Evolutionary conservation across 2,888 invertebrate genomes (phyloP), one percentile per base, ranked within the genome.

Genomic region (Caenorhabditis doughertyi): DNA sequence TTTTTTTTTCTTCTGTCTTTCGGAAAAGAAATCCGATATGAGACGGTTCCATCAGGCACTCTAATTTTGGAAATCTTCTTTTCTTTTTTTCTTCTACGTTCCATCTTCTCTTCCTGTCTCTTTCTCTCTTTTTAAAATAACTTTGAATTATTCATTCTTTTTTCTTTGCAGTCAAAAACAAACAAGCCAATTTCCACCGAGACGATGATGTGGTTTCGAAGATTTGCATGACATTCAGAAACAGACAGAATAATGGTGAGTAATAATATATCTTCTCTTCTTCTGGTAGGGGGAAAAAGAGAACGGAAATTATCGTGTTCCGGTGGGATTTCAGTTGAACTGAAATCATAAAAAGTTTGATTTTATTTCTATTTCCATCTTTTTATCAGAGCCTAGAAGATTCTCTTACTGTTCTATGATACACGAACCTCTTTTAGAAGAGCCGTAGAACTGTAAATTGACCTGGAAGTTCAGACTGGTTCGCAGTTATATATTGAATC

Each of bases 41-140:
- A 23, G 67, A 67, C 35, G 67, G 53, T 39, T 51, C 67, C 27
- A 39, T 13, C 16, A 18, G 44, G 32, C 58, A 42, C 74, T 60
- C 62, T 60, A 49, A 53, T 64, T 65, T 65, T 55, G 51, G 47
- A 65, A 64, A 35, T 72, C 25, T 29, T 51, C 67, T 39, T 29
- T 49, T 64, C 53, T 18, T 60, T 53, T 25, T 60, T 35, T 39
- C 51, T 35, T 16, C 53, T 21, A 23, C 21, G 18, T 29, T 58
- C 53, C 35, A 51, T 32, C 32, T 21, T 62, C 55, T 39, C 71
- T 62, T 16, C 16, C 55, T 25, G 8, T 68, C 39, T 39, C 23
- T 39, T 35, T 58, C 55, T 32, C 58, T 35, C 27, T 25, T 64
- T 35, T 44, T 58, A 53, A 39, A 67, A 53, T 51, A 62, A 27